Percentiles rank a stretch among this genome's conserved stretches.
These are phyloP conservation scores for Nomada goodeniana DNA, from an alignment of 2,888 invertebrate genomes.

Conservation along the genomic window DNA sequence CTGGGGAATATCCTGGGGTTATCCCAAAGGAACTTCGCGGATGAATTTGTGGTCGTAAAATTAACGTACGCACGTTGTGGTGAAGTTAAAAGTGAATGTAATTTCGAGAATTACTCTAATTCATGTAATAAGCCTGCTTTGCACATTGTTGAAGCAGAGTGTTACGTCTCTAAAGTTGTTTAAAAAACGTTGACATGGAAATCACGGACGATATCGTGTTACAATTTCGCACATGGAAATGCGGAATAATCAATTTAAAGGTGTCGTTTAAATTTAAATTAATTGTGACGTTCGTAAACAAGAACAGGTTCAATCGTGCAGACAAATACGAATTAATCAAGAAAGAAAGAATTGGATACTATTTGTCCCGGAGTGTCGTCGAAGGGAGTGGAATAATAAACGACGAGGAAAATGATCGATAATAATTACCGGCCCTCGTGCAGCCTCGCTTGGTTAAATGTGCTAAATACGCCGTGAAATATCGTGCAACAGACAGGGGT, in stretches of 20 bases:
- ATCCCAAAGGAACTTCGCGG: too few species aligned
- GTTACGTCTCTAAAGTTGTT: too few species aligned
- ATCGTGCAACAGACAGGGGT: not conserved
- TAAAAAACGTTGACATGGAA: slow-evolving; percentile 47
- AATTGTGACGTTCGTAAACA: slow-evolving; percentile 53
- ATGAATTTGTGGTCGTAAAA: too few species aligned
- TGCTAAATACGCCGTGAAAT: slow-evolving; percentile 13
- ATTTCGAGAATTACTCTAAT: too few species aligned
- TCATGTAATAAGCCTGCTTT: too few species aligned
- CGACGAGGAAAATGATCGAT: not conserved
- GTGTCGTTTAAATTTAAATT: slow-evolving; percentile 47
- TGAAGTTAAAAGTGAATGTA: too few species aligned
- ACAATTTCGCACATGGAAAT: too few species aligned
- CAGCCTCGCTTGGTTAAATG: not conserved
- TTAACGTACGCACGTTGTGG: too few species aligned
- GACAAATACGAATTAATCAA: slow-evolving; percentile 62
- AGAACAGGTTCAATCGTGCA: slow-evolving; percentile 5
- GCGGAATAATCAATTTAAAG: too few species aligned
- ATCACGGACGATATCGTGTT: not conserved
- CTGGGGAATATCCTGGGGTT: too few species aligned
- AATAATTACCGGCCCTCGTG: slow-evolving; percentile 4
- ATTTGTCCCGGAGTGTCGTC: slow-evolving; percentile 12
- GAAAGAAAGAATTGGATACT: slow-evolving; percentile 51
- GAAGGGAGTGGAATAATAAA: not conserved
- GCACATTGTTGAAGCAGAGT: too few species aligned